Evolutionary conservation across 23 tunicate species (phyloP), one percentile per base, ranked within the genome.

Genomic region (Trididemnum clinides): DNA sequence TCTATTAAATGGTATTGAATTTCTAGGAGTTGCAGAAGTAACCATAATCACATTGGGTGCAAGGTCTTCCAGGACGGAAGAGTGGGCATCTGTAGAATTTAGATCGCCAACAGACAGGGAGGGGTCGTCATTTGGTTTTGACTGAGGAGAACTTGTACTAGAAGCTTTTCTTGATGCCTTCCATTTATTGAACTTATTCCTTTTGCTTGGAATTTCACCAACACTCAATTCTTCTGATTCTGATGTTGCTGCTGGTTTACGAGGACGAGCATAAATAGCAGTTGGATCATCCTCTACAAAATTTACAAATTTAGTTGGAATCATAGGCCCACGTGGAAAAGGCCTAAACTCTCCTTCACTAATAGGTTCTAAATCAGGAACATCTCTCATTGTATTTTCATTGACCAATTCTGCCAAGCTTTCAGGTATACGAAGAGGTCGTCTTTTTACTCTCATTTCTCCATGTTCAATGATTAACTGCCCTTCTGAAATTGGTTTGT

Each of bases 391-490:
- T 0, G 91, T 87, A 31, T 72, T 80, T 23, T 87, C 81, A 25
- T 81, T 51, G 10, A 84, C 5, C 23, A 32, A 50, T 2, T 83
- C 80, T 2, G 71, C 87, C 25, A 33, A 5, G n/a, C 71, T 49
- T 2, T 71, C 31, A 39, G 87, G 87, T 20, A 83, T 49, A 18
- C 26, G 25, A 6, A 83, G 80, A 1, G 70, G 71, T 10, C 31
- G 81, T 54, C 44, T 75, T 77, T 82, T 94, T 28, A 78, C 74
- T 58, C 21, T 85, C 76, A 89, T 81, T 82, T 94, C 98, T 0
- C 98, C 98, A 77, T 94, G 98, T 37, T 91, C 90, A 33, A 94
- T 89, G 1, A 94, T 72, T 28, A 94, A 82, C 39, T 94, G 94
- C 29, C 98, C 98, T 73, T 94, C 90, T 33, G 98, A 94, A 15